Base-by-base conservation (phyloP, 2,888 invertebrate species). In the Cheilosia grossa region DNA sequence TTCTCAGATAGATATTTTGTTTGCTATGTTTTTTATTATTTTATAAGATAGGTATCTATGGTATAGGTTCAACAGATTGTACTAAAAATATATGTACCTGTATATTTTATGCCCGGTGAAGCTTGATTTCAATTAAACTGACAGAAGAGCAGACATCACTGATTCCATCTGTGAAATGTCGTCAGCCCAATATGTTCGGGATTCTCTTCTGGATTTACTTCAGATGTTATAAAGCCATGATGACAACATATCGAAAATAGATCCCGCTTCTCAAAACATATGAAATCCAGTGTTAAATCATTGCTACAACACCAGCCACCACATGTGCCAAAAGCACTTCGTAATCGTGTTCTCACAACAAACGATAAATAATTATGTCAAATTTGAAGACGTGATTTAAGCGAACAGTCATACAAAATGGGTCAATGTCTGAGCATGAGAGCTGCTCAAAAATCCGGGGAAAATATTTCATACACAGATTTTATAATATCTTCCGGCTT, bases 271-370 rank as follows among this genome's bases (percentile, higher is more conserved):
- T 47, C 47, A 47, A 47, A 9, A 19, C 17, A 47, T 17, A 47
- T 17, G 47, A 19, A 17, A 17, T 9, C 7, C 17, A 9, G 19
- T 5, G 24, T 51, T 51, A 51, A 21, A 21, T 21, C 51, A 15
- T 24, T 51, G 24, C 21, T 10, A 51, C 40, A 42, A 30, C 61
- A 37, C 61, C 30, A 10, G 9, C 13, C 37, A 13, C 37, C 61
- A 72, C 61, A 72, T 72, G 72, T 72, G 61, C 61, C n/a, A 53
- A 61, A 72, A 53, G 61, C 72, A 72, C 61, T 72, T 61, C 61
- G 53, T 53, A 72, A 53, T 72, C 61, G 42, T 61, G 42, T 42
- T 53, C 49, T 24, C 49, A 53, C 53, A 53, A 42, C 37, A 15
- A 21, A 19, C 42, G 30, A 72, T 72, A 72, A 72, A 72, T 72